Base-by-base conservation (phyloP, 2,888 invertebrate species). In the Lasioglossum malachurum region DNA sequence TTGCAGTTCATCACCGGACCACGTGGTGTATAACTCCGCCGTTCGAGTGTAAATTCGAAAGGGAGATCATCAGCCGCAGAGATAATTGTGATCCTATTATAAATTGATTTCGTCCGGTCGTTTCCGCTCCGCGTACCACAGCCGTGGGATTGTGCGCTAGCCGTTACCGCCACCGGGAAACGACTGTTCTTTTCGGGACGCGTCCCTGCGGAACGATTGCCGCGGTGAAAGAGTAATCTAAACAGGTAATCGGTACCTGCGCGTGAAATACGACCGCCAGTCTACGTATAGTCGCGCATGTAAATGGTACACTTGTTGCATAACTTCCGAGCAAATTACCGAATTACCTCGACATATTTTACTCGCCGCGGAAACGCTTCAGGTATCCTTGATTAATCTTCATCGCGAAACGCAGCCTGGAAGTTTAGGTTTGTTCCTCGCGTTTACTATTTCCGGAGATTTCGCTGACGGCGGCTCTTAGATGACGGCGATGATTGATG, bases 11-110 rank as follows among this genome's bases (percentile, higher is more conserved):
- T 86, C 84, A 76, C 57, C 69, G 60, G 49, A 44, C 38, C 38
- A n/a, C 57, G 44, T 44, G 74, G 67, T 67, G 76, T 77, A 86
- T 77, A 77, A 86, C 88, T 86, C 75, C 81, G 88, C 4, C 38
- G 87, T 89, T 90, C 91, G 88, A 90, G 69, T 91, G 92, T 88
- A 89, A 92, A 89, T 90, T 91, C 89, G 90, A 90, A 91, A 90
- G 92, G 91, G 90, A 91, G 92, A 93, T 93, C 92, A 93, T 93
- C 92, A 92, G 93, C 93, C 93, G 91, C 91, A 89, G 76, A 90
- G 91, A 93, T 93, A 93, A 92, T 92, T 90, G 92, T 91, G 92
- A 93, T 93, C 90, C 90, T 91, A 89, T 92, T 92, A 90, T 84
- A 88, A 88, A 89, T 88, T 90, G 88, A 92, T 92, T 91, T 83